Percentiles rank a stretch among this genome's conserved stretches.
These are phyloP conservation scores for Bombus balteatus DNA, from an alignment of 1,140 invertebrate genomes.

Conservation along the genomic window DNA sequence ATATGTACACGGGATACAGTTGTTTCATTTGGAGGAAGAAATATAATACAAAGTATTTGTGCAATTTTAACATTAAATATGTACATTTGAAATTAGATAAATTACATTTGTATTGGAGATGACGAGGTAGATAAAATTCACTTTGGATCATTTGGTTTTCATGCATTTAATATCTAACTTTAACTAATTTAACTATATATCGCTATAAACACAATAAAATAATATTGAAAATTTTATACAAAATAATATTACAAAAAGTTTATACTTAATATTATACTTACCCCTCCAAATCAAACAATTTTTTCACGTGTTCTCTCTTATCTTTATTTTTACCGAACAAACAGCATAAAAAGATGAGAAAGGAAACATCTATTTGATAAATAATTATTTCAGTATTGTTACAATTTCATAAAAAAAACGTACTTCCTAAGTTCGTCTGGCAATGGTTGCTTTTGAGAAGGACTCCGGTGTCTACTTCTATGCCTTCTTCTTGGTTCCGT, in stretches of 20 bases:
- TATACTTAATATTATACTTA: constrained; percentile 16
- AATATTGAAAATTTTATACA: background rate
- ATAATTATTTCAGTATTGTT: background rate
- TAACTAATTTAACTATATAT: background rate
- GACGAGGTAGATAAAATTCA: background rate
- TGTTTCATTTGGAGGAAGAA: constrained; percentile 24
- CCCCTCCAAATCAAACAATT: constrained; percentile 28
- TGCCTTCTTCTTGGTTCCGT: constrained; percentile 80
- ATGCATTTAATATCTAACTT: background rate
- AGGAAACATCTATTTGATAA: too few species aligned
- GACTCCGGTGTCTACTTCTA: constrained; percentile 80
- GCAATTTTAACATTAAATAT: background rate
- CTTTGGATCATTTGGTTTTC: background rate
- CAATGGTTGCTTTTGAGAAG: constrained; percentile 79
- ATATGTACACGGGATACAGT: background rate
- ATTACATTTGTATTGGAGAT: background rate
- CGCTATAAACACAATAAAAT: background rate
- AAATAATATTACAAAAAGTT: background rate
- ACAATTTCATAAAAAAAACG: constrained; percentile 51
- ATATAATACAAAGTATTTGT: background rate
- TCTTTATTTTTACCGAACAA: background rate
- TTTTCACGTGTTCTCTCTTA: background rate
- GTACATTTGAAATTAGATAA: background rate
- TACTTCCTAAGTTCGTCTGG: constrained; percentile 82
- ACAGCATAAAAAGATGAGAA: background rate